phyloP scores from a whole-genome alignment of 2,797 vertebrate genomes.

The Mionectes olivaceus region DNA sequence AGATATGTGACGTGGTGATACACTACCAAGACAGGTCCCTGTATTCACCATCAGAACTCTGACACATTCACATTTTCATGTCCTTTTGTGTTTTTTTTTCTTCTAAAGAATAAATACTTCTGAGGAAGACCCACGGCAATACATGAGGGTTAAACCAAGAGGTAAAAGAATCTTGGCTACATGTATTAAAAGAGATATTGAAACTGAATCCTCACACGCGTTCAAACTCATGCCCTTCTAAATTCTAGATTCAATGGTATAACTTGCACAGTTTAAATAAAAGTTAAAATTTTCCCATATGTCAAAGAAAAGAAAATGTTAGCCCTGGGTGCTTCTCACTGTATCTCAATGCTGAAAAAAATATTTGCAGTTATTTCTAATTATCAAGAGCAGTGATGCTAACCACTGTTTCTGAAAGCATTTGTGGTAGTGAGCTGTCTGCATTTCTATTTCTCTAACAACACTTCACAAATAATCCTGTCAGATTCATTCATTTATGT shows the following conservation, averaged over 20 bases:
- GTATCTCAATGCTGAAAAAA: background rate
- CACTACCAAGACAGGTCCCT: background rate
- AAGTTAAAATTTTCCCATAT: background rate
- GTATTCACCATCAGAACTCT: background rate
- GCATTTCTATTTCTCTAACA: background rate
- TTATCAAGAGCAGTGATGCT: background rate
- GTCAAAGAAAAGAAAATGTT: background rate
- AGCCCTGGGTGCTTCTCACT: background rate
- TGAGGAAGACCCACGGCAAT: background rate
- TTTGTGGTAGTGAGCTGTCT: background rate
- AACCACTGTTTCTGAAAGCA: background rate
- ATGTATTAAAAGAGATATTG: background rate
- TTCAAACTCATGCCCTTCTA: background rate
- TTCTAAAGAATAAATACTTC: background rate
- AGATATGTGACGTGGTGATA: background rate
- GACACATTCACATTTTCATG: background rate
- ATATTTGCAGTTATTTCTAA: background rate
- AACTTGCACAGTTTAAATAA: background rate
- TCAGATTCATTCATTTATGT: background rate
- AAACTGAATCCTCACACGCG: background rate
- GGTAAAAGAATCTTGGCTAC: background rate
- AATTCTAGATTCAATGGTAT: background rate
- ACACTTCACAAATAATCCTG: background rate
- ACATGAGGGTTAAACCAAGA: background rate
- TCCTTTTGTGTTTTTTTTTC: background rate